phyloP scores from a whole-genome alignment of 2,888 invertebrate species.

The Byasa hedistus region DNA sequence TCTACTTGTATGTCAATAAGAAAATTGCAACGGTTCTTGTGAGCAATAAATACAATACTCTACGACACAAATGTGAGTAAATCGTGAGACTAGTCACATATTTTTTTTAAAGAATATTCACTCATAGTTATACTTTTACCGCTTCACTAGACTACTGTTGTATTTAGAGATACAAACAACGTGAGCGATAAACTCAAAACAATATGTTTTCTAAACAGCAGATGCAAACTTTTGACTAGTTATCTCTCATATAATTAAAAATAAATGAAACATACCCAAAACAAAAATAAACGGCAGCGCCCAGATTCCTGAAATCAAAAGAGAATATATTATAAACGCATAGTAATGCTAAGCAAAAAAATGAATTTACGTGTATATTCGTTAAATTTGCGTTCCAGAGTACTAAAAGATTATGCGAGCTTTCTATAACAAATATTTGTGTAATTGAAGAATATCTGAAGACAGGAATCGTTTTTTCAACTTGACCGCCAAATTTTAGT shows the following conservation, averaged over 20 bases:
- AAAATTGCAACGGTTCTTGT: slow-evolving; percentile 12
- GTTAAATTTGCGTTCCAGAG: no score
- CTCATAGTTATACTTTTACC: slow-evolving; percentile 7
- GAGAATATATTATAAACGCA: neutral
- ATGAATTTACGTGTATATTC: no score
- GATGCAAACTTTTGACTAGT: neutral
- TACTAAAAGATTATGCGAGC: no score
- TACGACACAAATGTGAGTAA: slow-evolving; percentile 4
- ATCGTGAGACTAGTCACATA: slow-evolving; percentile 16
- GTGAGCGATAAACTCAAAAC: neutral
- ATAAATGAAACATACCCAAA: slow-evolving; percentile 52
- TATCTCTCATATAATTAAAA: slow-evolving; percentile 20
- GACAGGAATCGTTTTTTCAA: no score
- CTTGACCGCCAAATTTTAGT: no score
- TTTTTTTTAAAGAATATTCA: slow-evolving; percentile 8
- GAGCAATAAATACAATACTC: slow-evolving; percentile 9
- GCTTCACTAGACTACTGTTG: neutral
- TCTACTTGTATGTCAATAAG: slow-evolving; percentile 13
- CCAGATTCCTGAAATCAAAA: slow-evolving; percentile 57
- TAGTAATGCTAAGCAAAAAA: neutral
- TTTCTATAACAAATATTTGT: no score
- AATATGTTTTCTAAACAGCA: no score
- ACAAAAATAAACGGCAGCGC: slow-evolving; percentile 58
- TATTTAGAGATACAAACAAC: neutral
- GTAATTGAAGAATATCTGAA: no score